Evolutionary conservation across 1,140 invertebrate genomes (phyloP).

Genomic region (Zaprionus taronus): DNA sequence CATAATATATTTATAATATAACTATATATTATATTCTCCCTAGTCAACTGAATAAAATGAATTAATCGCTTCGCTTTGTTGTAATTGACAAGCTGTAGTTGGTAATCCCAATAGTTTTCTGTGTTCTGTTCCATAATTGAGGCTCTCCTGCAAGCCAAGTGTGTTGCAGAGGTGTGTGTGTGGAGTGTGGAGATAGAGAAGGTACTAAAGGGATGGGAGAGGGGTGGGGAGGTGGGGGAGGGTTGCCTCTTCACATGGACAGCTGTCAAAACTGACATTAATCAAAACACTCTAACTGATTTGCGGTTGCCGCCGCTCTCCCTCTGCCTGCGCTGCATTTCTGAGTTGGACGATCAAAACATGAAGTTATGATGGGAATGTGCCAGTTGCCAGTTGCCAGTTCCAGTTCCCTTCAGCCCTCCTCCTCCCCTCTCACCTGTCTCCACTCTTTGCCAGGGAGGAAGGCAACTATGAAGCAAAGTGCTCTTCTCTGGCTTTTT

Average conservation of each 20-base stretch:
- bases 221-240: no score
- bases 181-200: no score
- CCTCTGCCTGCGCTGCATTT: not conserved
- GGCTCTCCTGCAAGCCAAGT: not conserved
- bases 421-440: no score
- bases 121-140: not conserved
- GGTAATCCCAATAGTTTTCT: not conserved
- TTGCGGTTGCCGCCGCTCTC: constrained; percentile 21
- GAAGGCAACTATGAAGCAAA: constrained; percentile 6
- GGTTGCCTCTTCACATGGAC: constrained; percentile 36
- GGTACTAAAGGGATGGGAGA: no score
- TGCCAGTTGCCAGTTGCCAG: not conserved
- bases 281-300: constrained; percentile 77
- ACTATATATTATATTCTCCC: no score
- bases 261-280: constrained; percentile 81
- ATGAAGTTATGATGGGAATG: constrained; percentile 43
- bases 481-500: constrained; percentile 23
- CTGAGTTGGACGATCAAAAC: constrained; percentile 38
- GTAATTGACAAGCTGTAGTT: constrained; percentile 1
- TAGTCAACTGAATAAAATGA: not conserved
- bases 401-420: not conserved
- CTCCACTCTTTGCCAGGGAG: no score
- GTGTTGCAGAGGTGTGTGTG: not conserved
- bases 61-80: not conserved
- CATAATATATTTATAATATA: not conserved